Base-by-base conservation (phyloP, 2,113 vertebrate species). In the Clarias macrocephalus region DNA sequence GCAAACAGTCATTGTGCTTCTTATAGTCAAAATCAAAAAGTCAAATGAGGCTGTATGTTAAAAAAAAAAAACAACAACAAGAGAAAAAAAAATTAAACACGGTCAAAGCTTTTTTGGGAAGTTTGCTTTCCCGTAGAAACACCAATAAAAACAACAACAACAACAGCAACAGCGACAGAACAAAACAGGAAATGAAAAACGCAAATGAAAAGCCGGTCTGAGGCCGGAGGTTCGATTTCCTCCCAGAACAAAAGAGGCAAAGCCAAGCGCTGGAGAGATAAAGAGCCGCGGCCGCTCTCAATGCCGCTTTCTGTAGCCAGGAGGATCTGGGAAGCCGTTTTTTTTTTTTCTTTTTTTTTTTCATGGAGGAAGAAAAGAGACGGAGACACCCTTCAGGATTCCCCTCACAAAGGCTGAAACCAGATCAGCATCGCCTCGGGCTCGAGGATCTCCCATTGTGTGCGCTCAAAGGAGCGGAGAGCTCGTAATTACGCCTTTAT, bases 351-450 rank as follows among this genome's bases (percentile, higher is more conserved):
- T 0, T 48, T 73, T n/a, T 93, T 92, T 93, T 94, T 94, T 93
- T 91, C 91, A 94, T 93, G 84, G 92, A 87, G 88, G 90, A 94
- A 95, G 93, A 95, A 94, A 93, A 94, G 94, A 90, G 87, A 88
- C 88, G 92, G 91, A 93, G 94, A 93, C 93, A 88, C 93, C 94
- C 94, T 92, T 94, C 92, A 94, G 92, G 91, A 92, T 91, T 88
- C 73, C 54, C 85, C 25, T 81, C 89, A 95, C 93, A 95, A 95
- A 93, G 89, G 92, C 89, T 30, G 94, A 93, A 95, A 95, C 25
- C 15, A 85, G 93, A 95, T 94, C 91, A 83, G 23, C 65, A 79
- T 72, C 37, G 75, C 93, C 87, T 59, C 75, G 2, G 89, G 93
- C 85, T 84, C 28, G 37, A 84, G 86, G 21, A 92, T 88, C 90